Evolutionary conservation across 2,888 invertebrate species (phyloP).

Genomic region (Cybosia mesomella): DNA sequence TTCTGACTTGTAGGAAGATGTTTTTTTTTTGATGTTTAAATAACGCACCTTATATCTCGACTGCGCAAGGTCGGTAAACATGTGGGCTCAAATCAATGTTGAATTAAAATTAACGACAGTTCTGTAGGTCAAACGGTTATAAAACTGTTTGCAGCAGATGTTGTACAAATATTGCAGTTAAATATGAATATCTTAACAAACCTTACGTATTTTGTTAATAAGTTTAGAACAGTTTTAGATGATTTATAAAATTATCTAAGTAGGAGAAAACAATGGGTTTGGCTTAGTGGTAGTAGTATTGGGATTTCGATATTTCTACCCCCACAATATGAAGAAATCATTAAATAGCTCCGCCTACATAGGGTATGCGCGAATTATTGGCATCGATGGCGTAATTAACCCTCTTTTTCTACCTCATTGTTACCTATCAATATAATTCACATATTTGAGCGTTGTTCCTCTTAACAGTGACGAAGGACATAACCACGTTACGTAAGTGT

Average conservation of each 20-base stretch:
- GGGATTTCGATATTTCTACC: constrained; percentile 15
- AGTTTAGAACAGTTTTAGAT: no score
- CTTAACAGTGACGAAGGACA: constrained; percentile 62
- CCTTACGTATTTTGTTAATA: background rate
- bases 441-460: constrained; percentile 48
- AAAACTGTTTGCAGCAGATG: constrained; percentile 45
- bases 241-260: background rate
- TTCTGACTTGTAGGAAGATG: constrained; percentile 15
- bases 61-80: constrained; percentile 66
- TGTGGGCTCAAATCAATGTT: constrained; percentile 52
- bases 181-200: constrained; percentile 10
- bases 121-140: constrained; percentile 65
- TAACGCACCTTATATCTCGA: constrained; percentile 49
- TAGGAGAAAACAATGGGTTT: background rate
- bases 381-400: constrained; percentile 38
- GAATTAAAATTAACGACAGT: constrained; percentile 56
- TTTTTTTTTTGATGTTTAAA: constrained; percentile 26
- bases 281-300: background rate
- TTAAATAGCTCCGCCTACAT: constrained; percentile 34
- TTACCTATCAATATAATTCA: constrained; percentile 27
- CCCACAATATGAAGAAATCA: constrained; percentile 23
- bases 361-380: constrained; percentile 35
- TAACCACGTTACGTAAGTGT: constrained; percentile 64
- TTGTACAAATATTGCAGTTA: constrained; percentile 50
- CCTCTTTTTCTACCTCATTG: constrained; percentile 31